These are phyloP conservation scores for Scaptomyza caliginosa DNA, from an alignment of 2,888 invertebrate genomes.

Conservation along the genomic window DNA sequence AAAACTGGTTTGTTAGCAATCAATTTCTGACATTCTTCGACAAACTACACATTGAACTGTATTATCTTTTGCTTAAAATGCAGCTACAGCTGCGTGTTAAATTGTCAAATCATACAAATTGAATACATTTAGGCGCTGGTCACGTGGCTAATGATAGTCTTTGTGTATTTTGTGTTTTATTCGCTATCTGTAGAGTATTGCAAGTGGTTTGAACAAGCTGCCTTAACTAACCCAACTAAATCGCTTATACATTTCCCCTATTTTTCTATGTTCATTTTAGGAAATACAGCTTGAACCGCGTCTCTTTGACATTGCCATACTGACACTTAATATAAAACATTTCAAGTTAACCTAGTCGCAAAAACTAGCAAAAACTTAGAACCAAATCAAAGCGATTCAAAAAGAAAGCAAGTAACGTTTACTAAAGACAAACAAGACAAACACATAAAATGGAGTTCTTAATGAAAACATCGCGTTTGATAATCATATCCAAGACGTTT, in stretches of 20 bases:
- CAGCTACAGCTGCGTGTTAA: constrained; percentile 22
- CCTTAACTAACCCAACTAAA: constrained; percentile 20
- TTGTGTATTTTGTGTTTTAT: neutral
- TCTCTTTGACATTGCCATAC: constrained; percentile 82
- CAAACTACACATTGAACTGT: neutral
- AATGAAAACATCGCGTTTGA: constrained; percentile 83
- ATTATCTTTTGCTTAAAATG: constrained; percentile 5
- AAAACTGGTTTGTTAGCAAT: constrained; percentile 2
- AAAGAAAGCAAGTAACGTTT: constrained; percentile 7
- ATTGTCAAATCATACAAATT: neutral
- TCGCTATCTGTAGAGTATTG: constrained; percentile 18
- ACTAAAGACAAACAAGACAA: neutral
- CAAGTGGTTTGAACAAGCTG: constrained; percentile 52
- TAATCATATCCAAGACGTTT: constrained; percentile 82
- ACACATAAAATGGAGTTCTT: constrained; percentile 82
- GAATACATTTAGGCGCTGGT: constrained; percentile 8
- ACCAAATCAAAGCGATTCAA: constrained; percentile 16
- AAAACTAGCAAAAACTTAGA: constrained; percentile 15
- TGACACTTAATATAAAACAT: constrained; percentile 79
- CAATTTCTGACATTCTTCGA: neutral
- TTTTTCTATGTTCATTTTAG: constrained; percentile 68
- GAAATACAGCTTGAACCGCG: constrained; percentile 81
- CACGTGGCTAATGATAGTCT: constrained; percentile 46
- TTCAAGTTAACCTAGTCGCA: constrained; percentile 55
- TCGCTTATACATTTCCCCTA: constrained; percentile 25